Evolutionary conservation across 1,140 invertebrate species (phyloP), one percentile per base, ranked within the genome.

Genomic region (Musca vetustissima): DNA sequence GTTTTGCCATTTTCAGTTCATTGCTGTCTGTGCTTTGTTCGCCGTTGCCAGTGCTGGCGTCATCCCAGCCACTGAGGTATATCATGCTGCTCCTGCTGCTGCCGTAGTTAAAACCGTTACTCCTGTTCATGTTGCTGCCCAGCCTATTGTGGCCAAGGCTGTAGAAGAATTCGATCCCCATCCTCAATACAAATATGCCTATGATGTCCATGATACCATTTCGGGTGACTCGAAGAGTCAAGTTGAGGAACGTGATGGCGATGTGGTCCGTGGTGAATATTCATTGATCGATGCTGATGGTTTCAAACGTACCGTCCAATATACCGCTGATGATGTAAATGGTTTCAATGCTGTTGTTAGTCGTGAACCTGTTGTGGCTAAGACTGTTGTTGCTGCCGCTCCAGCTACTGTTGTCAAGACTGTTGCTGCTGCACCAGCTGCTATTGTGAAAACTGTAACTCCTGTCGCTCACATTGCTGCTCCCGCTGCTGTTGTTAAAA

Each of bases 171-270:
- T 57, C 64, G 84, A 6, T 36, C 67, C 28, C 7, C 53, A 59
- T 59, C 72, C 75, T 47, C 83, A 85, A 68, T 85, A 85, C 79
- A 82, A 77, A 73, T 85, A 79, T 71, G 74, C 80, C 6, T 85
- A 85, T 72, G 79, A 79, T 52, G 81, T 85, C 32, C 75, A 84
- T 68, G 85, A 86, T 74, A 75, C 79, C 9, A 73, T 79, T 70
- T 87, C 83, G 66, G 85, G 87, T n/a, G 85, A 87, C 71, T 79
- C 82, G 70, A 86, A 87, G 79, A 79, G 76, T 43, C 84, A 86
- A 71, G 78, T 84, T 73, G 85, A 87, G 80, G 83, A 77, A 67
- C 78, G 85, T 47, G 79, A 84, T 32, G 86, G 86, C 24, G 86
- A 87, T 71, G 77, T 82, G 7, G 85, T 87, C 59, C 77, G 83